These are phyloP conservation scores for Marmota monax DNA, from an alignment of 2,113 vertebrate genomes.

Conservation along the genomic window DNA sequence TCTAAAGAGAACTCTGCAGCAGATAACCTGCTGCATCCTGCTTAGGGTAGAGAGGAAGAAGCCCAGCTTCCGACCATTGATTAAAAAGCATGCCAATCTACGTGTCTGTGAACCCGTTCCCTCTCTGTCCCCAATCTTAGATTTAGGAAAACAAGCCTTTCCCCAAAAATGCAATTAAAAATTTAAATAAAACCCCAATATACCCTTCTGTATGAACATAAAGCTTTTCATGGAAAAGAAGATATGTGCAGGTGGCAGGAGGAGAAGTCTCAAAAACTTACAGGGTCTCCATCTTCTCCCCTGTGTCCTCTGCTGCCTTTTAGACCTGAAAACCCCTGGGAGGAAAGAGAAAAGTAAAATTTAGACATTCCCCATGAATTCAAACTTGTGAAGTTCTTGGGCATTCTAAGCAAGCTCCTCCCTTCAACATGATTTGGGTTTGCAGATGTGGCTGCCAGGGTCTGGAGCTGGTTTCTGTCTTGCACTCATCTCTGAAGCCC, in stretches of 20 bases:
- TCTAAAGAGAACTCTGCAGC: not conserved
- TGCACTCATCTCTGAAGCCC: not conserved
- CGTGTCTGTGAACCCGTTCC: accelerated
- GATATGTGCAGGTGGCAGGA: accelerated
- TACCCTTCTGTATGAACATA: not conserved
- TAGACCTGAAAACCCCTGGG: conserved; percentile 76
- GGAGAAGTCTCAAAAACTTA: conserved; percentile 69
- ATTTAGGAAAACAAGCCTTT: not conserved
- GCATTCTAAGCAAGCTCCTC: not conserved
- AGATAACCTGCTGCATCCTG: not conserved
- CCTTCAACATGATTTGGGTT: not conserved
- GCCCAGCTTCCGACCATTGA: not conserved
- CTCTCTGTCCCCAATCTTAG: not conserved
- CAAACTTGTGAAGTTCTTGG: not conserved
- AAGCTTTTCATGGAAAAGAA: not conserved
- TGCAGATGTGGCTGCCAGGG: not conserved
- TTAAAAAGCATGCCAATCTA: not conserved
- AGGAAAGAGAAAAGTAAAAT: not conserved
- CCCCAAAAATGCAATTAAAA: not conserved
- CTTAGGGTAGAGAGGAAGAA: not conserved
- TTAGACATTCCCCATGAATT: not conserved
- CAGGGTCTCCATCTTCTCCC: conserved; percentile 84
- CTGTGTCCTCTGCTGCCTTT: conserved; percentile 79
- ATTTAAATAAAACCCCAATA: not conserved
- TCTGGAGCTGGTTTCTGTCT: not conserved